phyloP scores from a whole-genome alignment of 2,113 vertebrate species.

The Plecturocebus donacophilus region DNA sequence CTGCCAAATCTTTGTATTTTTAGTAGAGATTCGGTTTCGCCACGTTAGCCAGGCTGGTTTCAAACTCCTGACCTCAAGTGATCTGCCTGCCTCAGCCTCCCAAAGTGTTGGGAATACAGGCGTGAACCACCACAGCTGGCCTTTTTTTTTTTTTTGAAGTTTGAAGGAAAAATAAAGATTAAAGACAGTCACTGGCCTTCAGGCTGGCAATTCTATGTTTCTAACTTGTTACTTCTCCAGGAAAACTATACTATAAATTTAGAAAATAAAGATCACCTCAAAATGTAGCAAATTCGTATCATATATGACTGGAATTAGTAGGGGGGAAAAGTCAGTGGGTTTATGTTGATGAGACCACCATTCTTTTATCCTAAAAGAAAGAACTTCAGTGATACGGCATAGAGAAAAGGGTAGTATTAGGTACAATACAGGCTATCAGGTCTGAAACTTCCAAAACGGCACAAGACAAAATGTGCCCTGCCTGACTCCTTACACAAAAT shows the following conservation, averaged over 20 bases:
- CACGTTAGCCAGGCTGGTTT: no score
- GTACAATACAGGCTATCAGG: not conserved
- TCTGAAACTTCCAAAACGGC: not conserved
- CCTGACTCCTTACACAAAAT: not conserved
- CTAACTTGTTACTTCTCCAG: constrained; percentile 29
- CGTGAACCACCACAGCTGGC: no score
- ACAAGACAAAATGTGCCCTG: not conserved
- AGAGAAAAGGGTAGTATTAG: constrained; percentile 18
- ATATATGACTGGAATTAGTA: not conserved
- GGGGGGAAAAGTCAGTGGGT: not conserved
- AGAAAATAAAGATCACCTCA: not conserved
- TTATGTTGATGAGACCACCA: constrained; percentile 9
- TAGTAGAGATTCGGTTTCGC: no score
- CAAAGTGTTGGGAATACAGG: no score
- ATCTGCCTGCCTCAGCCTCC: no score
- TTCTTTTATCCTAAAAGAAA: constrained; percentile 44
- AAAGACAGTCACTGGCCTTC: not conserved
- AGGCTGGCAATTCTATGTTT: not conserved
- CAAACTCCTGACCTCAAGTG: no score
- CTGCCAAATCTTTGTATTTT: no score
- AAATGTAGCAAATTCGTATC: constrained; percentile 22
- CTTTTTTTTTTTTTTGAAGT: not conserved
- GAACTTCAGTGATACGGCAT: not conserved
- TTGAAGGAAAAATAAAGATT: not conserved
- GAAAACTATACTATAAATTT: constrained; percentile 16